phyloP scores from a whole-genome alignment of 2,113 vertebrate genomes.

The Tringa solitaria region DNA sequence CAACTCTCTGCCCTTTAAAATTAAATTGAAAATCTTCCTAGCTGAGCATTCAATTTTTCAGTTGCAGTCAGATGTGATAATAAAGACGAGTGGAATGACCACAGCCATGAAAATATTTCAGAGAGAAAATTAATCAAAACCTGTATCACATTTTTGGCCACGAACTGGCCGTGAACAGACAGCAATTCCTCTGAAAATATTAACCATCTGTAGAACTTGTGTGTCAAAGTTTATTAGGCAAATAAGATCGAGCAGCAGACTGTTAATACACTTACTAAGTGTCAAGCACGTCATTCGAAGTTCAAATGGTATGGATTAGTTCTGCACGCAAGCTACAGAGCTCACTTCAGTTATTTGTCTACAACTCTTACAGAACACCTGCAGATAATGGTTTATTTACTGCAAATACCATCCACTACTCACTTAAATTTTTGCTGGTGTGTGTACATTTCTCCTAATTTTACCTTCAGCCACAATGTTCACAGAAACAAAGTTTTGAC shows the following conservation, averaged over 20 bases:
- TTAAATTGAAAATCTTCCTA: neutral
- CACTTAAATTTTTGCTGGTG: neutral
- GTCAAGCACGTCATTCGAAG: fast-evolving
- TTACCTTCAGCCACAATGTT: neutral
- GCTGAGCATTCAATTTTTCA: neutral
- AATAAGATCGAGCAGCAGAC: neutral
- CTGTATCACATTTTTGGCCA: neutral
- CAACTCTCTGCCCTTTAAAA: neutral
- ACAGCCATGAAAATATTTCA: neutral
- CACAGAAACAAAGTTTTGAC: neutral
- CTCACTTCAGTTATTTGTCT: neutral
- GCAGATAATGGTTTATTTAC: neutral
- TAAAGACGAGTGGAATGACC: neutral
- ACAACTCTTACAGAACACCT: neutral
- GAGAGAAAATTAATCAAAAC: neutral
- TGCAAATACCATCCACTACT: neutral
- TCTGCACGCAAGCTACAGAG: neutral
- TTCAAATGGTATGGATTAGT: neutral
- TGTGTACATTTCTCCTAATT: neutral
- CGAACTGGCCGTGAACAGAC: neutral
- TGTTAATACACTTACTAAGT: neutral
- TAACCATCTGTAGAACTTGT: neutral
- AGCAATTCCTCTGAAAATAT: neutral
- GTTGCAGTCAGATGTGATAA: neutral
- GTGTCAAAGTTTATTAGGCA: neutral